phyloP scores from a whole-genome alignment of 2,113 vertebrate genomes.

The Centropus unirufus region DNA sequence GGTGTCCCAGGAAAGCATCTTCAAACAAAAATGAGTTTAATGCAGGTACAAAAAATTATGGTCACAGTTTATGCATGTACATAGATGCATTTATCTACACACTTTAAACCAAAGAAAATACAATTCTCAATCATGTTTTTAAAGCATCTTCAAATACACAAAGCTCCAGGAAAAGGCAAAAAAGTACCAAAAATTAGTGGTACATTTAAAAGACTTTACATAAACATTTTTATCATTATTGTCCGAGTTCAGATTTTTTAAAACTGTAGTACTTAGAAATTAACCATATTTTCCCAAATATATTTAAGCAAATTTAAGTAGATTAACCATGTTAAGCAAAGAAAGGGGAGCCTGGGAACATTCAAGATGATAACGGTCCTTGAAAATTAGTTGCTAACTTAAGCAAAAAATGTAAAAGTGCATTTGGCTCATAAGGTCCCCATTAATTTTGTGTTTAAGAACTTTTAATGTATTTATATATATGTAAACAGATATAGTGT shows the following conservation, averaged over 20 bases:
- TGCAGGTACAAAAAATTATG: conserved; percentile 67
- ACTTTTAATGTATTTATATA: background rate
- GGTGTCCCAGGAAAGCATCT: conserved; percentile 30
- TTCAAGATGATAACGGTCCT: background rate
- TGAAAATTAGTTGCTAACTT: background rate
- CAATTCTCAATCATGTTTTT: conserved; percentile 5
- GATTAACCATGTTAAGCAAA: background rate
- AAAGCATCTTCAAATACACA: conserved; percentile 44
- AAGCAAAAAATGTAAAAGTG: conserved; percentile 29
- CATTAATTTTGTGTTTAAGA: background rate
- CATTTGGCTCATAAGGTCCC: conserved; percentile 12
- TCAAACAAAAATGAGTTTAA: conserved; percentile 24
- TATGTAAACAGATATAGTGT: conserved; percentile 18
- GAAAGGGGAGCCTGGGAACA: background rate
- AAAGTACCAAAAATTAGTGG: conserved; percentile 57
- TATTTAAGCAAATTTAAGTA: conserved; percentile 16
- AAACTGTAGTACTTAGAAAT: background rate
- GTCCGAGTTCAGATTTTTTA: background rate
- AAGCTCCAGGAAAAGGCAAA: conserved; percentile 27
- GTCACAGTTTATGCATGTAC: conserved; percentile 67
- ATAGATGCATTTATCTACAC: conserved; percentile 36
- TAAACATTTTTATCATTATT: background rate
- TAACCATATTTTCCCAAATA: background rate
- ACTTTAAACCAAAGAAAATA: conserved; percentile 32
- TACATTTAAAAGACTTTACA: conserved; percentile 34